phyloP scores from a whole-genome alignment of 2,797 vertebrate genomes.

The Mus minutoides region DNA sequence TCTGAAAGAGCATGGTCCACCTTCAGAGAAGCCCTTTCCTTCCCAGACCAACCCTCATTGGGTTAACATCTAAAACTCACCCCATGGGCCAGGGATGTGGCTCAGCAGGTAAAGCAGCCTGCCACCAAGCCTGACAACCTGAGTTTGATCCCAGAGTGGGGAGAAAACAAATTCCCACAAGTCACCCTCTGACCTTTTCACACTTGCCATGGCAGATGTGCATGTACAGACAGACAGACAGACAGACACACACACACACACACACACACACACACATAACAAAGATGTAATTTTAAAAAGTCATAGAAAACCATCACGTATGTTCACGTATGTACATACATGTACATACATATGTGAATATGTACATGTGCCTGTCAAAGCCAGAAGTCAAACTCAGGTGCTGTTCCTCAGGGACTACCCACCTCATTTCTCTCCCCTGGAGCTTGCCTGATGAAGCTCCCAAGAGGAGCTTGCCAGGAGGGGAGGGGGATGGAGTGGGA shows the following conservation, averaged over 20 bases:
- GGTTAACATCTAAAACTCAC: background rate
- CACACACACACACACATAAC: background rate
- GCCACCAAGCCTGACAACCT: too few relatives aligned
- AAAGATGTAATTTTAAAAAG: background rate
- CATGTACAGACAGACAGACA: background rate
- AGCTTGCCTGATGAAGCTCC: background rate
- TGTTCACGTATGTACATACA: background rate
- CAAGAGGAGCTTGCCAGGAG: too few relatives aligned
- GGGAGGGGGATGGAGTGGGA: background rate
- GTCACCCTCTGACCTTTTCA: background rate
- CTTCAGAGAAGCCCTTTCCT: background rate
- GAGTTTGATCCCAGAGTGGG: background rate
- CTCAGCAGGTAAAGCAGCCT: background rate
- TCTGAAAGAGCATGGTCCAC: background rate
- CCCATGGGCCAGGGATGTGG: background rate
- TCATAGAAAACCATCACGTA: background rate
- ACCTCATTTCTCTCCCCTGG: background rate
- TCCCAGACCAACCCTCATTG: background rate
- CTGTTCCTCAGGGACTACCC: background rate
- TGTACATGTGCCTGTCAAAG: background rate
- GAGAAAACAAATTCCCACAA: background rate
- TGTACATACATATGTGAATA: background rate
- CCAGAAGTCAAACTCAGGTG: background rate
- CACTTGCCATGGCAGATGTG: background rate
- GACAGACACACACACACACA: too few relatives aligned